Conservation (phyloP, 2,888 invertebrate genomes). For the Ethmia dodecea region DNA sequence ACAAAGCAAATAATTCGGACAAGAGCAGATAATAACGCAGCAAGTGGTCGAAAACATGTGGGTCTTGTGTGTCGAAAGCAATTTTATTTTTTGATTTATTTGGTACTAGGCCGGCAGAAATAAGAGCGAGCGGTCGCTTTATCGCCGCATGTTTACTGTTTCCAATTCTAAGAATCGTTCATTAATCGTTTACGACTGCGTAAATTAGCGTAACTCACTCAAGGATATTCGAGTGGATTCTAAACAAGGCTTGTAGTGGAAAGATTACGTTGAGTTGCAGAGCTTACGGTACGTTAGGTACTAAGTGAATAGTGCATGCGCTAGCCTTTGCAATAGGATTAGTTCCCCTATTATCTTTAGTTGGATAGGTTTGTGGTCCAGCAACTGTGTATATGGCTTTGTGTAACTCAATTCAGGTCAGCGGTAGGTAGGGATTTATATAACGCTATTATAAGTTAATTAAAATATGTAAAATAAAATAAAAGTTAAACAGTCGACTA, state of each 20-base stretch:
- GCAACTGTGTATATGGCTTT: no score
- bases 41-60: slow-evolving; percentile 39
- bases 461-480: no score
- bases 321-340: no score
- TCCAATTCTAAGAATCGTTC: slow-evolving; percentile 24
- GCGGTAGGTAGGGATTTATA: no score
- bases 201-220: slow-evolving; percentile 18
- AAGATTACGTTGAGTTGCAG: no score
- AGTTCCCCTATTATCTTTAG: no score
- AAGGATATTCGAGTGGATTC: slow-evolving; percentile 4
- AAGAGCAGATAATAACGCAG: slow-evolving; percentile 31
- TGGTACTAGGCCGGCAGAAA: slow-evolving; percentile 16
- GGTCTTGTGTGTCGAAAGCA: slow-evolving; percentile 27
- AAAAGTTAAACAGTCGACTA: no score
- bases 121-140: slow-evolving; percentile 5
- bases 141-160: slow-evolving; percentile 11
- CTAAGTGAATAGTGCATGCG: no score
- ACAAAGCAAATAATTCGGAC: slow-evolving; percentile 23
- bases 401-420: no score
- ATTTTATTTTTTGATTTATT: slow-evolving; percentile 24
- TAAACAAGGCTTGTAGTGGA: background rate
- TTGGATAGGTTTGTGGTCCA: no score
- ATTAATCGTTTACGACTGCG: slow-evolving; percentile 23
- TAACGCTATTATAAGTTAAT: no score
- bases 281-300: no score